phyloP scores from a whole-genome alignment of 1,140 invertebrate genomes.

The Tachypleus tridentatus region DNA sequence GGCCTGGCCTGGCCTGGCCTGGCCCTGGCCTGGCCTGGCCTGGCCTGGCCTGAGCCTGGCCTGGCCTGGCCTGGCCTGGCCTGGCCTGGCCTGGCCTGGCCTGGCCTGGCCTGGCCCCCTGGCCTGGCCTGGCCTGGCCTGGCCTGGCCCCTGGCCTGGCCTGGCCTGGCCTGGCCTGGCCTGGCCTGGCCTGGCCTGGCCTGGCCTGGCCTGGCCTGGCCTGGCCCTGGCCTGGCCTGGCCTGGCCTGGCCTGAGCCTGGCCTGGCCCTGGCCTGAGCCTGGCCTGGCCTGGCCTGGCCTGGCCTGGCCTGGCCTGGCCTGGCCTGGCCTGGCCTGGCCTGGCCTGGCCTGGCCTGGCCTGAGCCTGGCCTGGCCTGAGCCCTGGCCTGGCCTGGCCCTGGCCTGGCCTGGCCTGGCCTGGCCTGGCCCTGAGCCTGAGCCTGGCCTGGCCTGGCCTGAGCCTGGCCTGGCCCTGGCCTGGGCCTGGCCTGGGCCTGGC shows the following conservation, averaged over 20 bases:
- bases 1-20: conserved; percentile 23
- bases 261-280: too few relatives aligned
- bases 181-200: conserved; percentile 26
- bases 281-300: conserved; percentile 21
- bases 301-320: conserved; percentile 25
- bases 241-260: conserved; percentile 23
- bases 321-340: conserved; percentile 18
- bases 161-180: conserved; percentile 26
- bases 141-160: too few relatives aligned
- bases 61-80: conserved; percentile 25
- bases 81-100: conserved; percentile 24
- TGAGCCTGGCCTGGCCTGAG: conserved; percentile 17
- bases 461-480: too few relatives aligned
- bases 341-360: conserved; percentile 21
- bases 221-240: too few relatives aligned
- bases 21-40: conserved; percentile 21
- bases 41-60: conserved; percentile 24
- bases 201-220: conserved; percentile 25
- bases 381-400: conserved; percentile 22
- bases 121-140: conserved; percentile 23
- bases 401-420: too few relatives aligned
- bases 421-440: conserved; percentile 21
- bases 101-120: conserved; percentile 23
- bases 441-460: conserved; percentile 21
- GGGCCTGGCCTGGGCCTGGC: conserved; percentile 26